These are phyloP conservation scores for Gallirallus australis DNA, from an alignment of 2,797 vertebrate genomes.

Conservation along the genomic window DNA sequence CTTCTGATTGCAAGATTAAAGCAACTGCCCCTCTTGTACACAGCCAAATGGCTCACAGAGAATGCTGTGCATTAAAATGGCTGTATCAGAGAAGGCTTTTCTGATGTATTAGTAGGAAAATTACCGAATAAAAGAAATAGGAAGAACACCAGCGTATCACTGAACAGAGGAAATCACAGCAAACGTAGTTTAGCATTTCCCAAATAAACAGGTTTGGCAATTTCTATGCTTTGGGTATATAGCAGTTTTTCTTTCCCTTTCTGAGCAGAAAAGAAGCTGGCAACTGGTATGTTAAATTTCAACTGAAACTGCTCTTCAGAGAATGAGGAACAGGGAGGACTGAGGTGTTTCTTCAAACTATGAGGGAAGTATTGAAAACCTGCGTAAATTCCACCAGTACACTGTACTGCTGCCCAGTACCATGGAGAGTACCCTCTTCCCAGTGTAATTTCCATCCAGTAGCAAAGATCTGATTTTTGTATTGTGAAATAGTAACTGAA, in stretches of 20 bases:
- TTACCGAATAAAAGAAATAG: not conserved
- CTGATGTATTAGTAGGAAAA: not conserved
- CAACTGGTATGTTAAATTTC: not conserved
- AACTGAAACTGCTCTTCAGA: not conserved
- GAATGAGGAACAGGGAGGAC: not conserved
- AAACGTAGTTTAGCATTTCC: not conserved
- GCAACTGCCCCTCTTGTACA: not conserved
- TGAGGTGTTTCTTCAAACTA: not conserved
- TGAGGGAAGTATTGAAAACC: not conserved
- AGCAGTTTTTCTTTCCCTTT: not conserved
- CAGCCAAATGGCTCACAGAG: not conserved
- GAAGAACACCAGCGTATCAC: not conserved
- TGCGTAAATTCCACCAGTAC: not conserved
- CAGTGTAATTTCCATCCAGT: not conserved
- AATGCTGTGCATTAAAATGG: not conserved
- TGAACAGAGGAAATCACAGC: not conserved
- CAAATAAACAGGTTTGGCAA: not conserved
- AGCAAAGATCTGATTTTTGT: not conserved
- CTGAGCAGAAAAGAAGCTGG: not conserved
- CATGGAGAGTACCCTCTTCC: not conserved
- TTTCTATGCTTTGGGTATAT: not conserved
- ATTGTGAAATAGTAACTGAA: not conserved
- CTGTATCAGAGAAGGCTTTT: not conserved
- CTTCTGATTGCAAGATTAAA: constrained; percentile 18
- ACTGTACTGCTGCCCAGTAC: not conserved